Base-by-base conservation (phyloP, 2,113 vertebrate genomes). In the Circaetus cinerascens region DNA sequence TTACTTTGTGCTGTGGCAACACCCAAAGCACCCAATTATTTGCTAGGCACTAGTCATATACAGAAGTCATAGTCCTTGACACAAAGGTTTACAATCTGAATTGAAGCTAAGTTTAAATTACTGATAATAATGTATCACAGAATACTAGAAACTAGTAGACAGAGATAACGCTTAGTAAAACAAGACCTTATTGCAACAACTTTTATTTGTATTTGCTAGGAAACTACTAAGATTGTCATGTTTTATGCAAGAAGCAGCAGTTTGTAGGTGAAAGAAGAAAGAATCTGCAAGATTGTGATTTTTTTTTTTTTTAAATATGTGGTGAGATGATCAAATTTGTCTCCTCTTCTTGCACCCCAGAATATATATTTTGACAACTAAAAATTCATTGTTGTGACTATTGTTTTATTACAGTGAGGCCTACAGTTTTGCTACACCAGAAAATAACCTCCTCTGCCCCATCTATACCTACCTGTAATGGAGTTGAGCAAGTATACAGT, bases 401-500 rank as follows among this genome's bases (percentile, higher is more conserved):
- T 3, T 56, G 11, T 41, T 72, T 67, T 32, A 82, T 82, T 73
- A 63, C 38, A 83, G 63, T 8, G 15, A 75, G 64, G 13, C 26
- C 46, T 86, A 53, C 32, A 83, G 46, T 34, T 72, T 48, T 82
- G 41, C 71, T 46, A 46, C 26, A 56, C 20, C 51, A 80, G 41
- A 62, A 95, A 76, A 81, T n/a, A 62, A 57, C 14, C 23, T 79
- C 22, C 32, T 88, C 86, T 81, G 45, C 40, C 46, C n/a, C 56
- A 57, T 29, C 38, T 50, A 51, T 56, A 97, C 97, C 29, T 94
- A 98, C 99, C 98, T 99, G 99, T 78, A 99, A 90, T 30, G 99
- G 99, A 59, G 99, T 99, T 19, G 99, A 93, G 78, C 99, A 99
- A 78, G 99, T 98, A 93, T 99, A 99, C 32, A 99, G 21, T 2